Percentiles rank a stretch among this genome's conserved stretches.
Evolutionary conservation across 1,140 invertebrate genomes (phyloP).

Genomic region (Philaenus spumarius): DNA sequence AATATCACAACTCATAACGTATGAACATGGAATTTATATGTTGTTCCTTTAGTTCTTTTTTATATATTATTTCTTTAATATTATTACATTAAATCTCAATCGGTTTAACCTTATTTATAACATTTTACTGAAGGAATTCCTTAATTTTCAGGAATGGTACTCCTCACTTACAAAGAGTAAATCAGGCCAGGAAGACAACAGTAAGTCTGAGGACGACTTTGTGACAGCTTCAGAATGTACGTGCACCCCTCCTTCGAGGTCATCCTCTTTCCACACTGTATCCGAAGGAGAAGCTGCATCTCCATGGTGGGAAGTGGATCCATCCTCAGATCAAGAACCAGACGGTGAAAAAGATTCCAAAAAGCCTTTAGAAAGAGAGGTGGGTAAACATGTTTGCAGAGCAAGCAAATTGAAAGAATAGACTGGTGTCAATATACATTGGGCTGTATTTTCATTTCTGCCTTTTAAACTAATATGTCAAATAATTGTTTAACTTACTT

Average conservation of each 20-base stretch:
- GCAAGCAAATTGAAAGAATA: no score
- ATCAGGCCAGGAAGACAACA: conserved; percentile 1
- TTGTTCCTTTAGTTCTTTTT: no score
- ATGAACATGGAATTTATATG: no score
- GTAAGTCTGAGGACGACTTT: conserved; percentile 49
- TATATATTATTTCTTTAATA: no score
- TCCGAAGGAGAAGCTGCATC: conserved; percentile 52
- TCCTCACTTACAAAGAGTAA: conserved; percentile 3
- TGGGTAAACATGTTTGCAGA: no score
- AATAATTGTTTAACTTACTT: no score
- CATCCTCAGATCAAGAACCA: conserved; percentile 29
- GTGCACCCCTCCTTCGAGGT: conserved; percentile 51
- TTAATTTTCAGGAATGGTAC: conserved; percentile 10
- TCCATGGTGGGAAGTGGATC: conserved; percentile 44
- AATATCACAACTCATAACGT: no score
- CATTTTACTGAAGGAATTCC: neutral
- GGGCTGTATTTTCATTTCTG: no score
- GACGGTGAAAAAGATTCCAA: conserved; percentile 6
- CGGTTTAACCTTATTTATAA: neutral
- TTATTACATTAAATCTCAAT: no score
- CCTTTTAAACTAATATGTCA: no score
- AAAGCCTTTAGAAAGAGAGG: no score
- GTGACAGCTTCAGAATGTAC: conserved; percentile 62
- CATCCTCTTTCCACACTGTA: conserved; percentile 57
- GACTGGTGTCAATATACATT: no score